Conservation (phyloP, 2,888 invertebrate species). For the Pseudolycoriella hygida region DNA sequence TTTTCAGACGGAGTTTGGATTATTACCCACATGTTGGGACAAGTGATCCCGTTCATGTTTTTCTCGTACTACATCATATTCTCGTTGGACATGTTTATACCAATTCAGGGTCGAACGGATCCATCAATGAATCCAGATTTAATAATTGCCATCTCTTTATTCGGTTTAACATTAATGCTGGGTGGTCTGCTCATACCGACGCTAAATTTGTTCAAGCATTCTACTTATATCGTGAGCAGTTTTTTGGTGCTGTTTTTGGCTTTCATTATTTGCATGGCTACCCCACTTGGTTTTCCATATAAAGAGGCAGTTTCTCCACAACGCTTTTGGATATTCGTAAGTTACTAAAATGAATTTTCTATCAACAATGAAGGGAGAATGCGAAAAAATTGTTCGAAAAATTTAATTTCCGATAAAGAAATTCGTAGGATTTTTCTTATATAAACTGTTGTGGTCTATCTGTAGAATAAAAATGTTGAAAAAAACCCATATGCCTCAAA, state of each 20-base stretch:
- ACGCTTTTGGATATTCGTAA: conserved; percentile 34
- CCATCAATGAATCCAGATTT: conserved; percentile 35
- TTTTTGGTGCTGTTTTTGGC: conserved; percentile 19
- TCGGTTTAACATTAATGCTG: conserved; percentile 21
- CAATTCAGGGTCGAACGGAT: conserved; percentile 39
- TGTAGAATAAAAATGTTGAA: too few relatives aligned
- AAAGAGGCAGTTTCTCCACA: conserved; percentile 32
- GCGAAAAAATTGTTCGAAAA: too few relatives aligned
- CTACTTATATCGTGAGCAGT: background rate
- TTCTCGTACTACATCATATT: conserved; percentile 17
- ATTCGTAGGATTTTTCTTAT: too few relatives aligned
- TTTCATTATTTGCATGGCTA: conserved; percentile 26
- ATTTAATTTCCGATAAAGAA: too few relatives aligned
- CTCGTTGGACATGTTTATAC: conserved; percentile 39
- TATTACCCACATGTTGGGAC: conserved; percentile 24
- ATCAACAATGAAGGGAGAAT: too few relatives aligned
- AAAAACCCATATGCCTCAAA: too few relatives aligned
- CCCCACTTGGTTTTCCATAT: conserved; percentile 41
- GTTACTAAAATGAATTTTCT: conserved; percentile 9
- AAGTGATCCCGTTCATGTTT: conserved; percentile 29
- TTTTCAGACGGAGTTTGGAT: conserved; percentile 21
- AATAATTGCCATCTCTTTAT: conserved; percentile 31
- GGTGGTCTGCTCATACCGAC: conserved; percentile 22
- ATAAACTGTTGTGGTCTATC: too few relatives aligned
- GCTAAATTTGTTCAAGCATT: background rate